A percentile compares a stretch with the other conserved stretches of the same genome.
Conservation (phyloP, 2,113 vertebrate species). For the Noctilio leporinus region DNA sequence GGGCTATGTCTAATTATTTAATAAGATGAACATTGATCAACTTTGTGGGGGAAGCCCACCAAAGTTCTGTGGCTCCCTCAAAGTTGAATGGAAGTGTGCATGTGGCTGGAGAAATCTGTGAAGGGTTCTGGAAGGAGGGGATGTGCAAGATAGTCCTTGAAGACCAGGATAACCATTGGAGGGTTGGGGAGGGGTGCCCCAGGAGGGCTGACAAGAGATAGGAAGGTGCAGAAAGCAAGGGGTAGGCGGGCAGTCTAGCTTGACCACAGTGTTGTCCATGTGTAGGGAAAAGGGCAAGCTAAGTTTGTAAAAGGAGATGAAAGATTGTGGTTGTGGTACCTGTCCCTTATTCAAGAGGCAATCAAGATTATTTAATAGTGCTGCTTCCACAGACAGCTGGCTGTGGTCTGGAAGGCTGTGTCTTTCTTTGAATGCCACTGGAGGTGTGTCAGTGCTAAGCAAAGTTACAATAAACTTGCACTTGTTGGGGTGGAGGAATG, state of each 20-base stretch:
- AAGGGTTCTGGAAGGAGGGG: background rate
- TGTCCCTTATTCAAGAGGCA: background rate
- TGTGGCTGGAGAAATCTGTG: background rate
- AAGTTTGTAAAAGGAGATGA: background rate
- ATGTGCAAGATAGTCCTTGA: background rate
- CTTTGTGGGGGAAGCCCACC: background rate
- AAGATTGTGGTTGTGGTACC: background rate
- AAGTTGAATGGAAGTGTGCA: background rate
- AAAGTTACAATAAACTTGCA: background rate
- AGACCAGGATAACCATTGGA: background rate
- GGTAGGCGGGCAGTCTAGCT: background rate
- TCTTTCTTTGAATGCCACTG: background rate
- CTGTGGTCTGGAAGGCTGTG: background rate
- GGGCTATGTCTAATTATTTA: background rate
- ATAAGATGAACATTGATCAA: background rate
- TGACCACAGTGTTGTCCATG: background rate
- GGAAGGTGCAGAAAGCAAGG: background rate
- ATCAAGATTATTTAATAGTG: background rate
- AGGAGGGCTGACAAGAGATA: background rate
- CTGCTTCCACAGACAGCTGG: background rate
- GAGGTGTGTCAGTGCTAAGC: background rate
- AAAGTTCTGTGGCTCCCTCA: background rate
- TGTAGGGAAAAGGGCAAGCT: background rate
- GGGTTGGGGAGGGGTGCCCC: fast-evolving
- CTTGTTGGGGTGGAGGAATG: fast-evolving